phyloP scores from a whole-genome alignment of 1,140 invertebrate genomes.

The Drosophila novamexicana region DNA sequence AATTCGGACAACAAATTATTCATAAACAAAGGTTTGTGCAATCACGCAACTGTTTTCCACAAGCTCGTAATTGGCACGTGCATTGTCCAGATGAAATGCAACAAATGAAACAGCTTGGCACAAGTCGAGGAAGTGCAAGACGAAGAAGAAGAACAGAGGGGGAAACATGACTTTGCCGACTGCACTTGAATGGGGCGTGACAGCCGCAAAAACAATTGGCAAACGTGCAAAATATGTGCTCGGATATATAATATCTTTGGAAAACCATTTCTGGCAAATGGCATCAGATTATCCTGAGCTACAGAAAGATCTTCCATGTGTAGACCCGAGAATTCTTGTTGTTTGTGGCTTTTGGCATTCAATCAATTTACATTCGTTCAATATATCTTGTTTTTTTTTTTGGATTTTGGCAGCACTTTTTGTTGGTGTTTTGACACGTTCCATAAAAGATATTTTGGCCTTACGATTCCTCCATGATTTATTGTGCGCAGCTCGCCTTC shows the following conservation, averaged over 20 bases:
- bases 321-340: neutral
- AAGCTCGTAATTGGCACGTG: constrained; percentile 13
- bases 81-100: constrained; percentile 6
- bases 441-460: constrained; percentile 39
- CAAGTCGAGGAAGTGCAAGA: neutral
- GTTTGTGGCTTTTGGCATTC: constrained; percentile 24
- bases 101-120: too few species aligned
- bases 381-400: constrained; percentile 16
- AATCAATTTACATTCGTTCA: constrained; percentile 50
- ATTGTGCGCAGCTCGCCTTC: constrained; percentile 35
- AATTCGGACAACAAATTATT: constrained; percentile 27
- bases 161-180: constrained; percentile 41
- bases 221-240: constrained; percentile 8
- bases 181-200: constrained; percentile 63
- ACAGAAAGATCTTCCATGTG: neutral
- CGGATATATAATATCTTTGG: neutral
- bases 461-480: constrained; percentile 49
- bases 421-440: constrained; percentile 57
- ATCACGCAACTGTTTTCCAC: constrained; percentile 42
- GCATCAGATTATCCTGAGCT: neutral
- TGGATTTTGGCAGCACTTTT: constrained; percentile 5
- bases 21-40: constrained; percentile 34
- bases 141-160: constrained; percentile 26
- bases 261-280: neutral
- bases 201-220: constrained; percentile 49